Conservation (phyloP, 2,888 invertebrate genomes). For the Ganaspis brasiliensis region DNA sequence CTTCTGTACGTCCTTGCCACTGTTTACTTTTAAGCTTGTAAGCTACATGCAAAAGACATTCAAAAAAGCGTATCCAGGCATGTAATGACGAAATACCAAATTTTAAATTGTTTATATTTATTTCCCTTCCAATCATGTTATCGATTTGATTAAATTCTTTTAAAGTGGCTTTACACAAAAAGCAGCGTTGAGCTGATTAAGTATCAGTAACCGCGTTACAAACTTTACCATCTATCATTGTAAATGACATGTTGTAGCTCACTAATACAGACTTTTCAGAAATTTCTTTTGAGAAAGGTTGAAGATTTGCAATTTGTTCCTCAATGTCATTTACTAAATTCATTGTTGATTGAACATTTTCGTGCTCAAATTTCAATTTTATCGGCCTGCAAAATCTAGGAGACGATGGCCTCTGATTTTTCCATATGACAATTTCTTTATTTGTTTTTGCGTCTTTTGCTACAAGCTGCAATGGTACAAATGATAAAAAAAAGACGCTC, state of each 20-base stretch:
- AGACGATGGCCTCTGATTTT: constrained; percentile 56
- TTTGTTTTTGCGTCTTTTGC: constrained; percentile 15
- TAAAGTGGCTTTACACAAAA: constrained; percentile 1
- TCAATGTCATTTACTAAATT: constrained; percentile 50
- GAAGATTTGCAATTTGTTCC: constrained; percentile 51
- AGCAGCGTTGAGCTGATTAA: constrained; percentile 2
- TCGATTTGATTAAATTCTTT: constrained; percentile 5
- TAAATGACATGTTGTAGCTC: neutral
- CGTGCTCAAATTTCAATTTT: constrained; percentile 54
- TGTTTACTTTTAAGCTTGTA: neutral
- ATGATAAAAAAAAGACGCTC: constrained; percentile 49
- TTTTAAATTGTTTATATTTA: neutral
- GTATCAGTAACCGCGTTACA: constrained; percentile 4
- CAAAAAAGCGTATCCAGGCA: neutral
- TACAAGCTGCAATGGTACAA: constrained; percentile 51
- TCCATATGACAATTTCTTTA: constrained; percentile 50
- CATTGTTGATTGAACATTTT: constrained; percentile 47
- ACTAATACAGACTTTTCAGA: constrained; percentile 46
- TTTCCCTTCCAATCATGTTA: constrained; percentile 6
- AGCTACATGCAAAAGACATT: neutral
- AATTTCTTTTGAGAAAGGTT: constrained; percentile 46
- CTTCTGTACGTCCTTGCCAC: neutral
- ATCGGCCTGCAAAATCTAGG: constrained; percentile 56
- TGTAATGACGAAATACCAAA: neutral
- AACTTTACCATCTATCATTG: constrained; percentile 61